These are phyloP conservation scores for Craseonycteris thonglongyai DNA, from an alignment of 2,113 vertebrate genomes.

Conservation along the genomic window DNA sequence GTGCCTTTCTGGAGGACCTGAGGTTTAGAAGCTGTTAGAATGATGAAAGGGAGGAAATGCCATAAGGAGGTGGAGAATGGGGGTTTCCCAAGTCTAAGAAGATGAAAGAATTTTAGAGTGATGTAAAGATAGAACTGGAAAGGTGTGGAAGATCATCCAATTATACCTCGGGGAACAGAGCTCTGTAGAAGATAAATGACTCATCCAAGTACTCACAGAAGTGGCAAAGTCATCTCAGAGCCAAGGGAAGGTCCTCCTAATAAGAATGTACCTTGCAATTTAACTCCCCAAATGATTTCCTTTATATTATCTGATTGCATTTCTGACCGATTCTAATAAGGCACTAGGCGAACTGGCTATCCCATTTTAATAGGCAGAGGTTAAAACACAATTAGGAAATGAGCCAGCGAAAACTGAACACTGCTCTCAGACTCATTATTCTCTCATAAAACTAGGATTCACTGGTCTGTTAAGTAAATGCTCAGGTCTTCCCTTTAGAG, in stretches of 20 bases:
- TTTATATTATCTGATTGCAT: not conserved
- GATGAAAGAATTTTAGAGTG: not conserved
- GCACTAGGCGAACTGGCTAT: not conserved
- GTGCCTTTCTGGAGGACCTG: not conserved
- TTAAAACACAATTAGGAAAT: not conserved
- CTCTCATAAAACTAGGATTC: not conserved
- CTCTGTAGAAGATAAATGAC: not conserved
- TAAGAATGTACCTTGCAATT: not conserved
- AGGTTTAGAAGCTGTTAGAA: slow-evolving; percentile 1
- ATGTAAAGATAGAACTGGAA: not conserved
- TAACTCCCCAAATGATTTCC: not conserved
- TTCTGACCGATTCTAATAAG: not conserved
- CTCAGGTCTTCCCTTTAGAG: not conserved
- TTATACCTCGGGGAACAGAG: not conserved
- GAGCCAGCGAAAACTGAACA: not conserved
- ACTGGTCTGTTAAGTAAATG: not conserved
- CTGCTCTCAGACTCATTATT: not conserved
- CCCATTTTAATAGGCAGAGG: not conserved
- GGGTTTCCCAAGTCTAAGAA: not conserved
- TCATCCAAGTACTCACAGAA: not conserved
- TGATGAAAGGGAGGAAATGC: not conserved
- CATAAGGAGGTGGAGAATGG: not conserved
- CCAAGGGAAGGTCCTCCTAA: not conserved
- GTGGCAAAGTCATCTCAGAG: not conserved
- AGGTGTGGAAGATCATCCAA: not conserved